Percentiles rank a stretch among this genome's conserved stretches.
These are phyloP conservation scores for Artemia franciscana DNA, from an alignment of 1,140 invertebrate species.

Conservation along the genomic window DNA sequence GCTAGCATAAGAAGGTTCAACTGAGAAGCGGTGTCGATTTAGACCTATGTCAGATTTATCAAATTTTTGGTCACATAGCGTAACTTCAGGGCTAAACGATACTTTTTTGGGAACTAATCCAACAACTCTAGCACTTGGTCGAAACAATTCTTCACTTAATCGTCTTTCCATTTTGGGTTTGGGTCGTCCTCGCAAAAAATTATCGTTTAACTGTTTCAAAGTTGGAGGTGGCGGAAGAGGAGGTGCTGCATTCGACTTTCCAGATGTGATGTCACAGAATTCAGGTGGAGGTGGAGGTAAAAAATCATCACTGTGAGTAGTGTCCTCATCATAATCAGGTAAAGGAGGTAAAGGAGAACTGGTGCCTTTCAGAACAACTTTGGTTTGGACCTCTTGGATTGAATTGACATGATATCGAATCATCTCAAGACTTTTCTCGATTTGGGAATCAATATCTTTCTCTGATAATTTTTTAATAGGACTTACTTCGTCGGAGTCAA, in stretches of 20 bases:
- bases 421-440: constrained; percentile 21
- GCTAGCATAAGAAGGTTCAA: neutral
- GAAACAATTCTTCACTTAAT: constrained; percentile 2
- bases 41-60: neutral
- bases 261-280: constrained; percentile 1
- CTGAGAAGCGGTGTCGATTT: too few relatives aligned
- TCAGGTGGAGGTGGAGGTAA: constrained; percentile 1
- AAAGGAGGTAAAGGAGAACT: constrained; percentile 15
- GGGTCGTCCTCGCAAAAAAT: neutral
- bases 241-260: neutral
- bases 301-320: neutral
- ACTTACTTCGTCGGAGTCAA: neutral
- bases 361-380: neutral
- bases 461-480: constrained; percentile 1
- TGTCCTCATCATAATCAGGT: constrained; percentile 14
- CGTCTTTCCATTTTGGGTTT: neutral
- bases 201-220: neutral
- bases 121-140: constrained; percentile 40
- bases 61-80: neutral
- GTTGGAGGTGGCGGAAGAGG: neutral
- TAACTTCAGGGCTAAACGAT: constrained; percentile 10
- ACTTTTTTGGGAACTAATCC: constrained; percentile 43
- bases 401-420: constrained; percentile 22
- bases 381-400: constrained; percentile 13
- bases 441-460: constrained; percentile 17